Evolutionary conservation across 2,113 vertebrate species (phyloP).

Genomic region (Alligator sinensis): DNA sequence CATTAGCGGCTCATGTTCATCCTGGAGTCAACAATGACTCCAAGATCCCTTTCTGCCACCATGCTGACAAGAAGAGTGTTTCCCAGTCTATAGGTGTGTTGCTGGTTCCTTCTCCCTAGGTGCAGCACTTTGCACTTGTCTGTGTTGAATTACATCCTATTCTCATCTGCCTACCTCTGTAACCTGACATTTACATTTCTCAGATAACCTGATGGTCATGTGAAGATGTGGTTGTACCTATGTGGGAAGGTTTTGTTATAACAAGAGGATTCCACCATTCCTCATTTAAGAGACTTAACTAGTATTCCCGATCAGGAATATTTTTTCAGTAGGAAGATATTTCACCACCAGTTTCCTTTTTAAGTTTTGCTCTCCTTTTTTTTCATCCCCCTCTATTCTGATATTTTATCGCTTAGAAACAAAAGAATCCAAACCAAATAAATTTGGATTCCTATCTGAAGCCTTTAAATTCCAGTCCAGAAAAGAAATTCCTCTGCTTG

Average conservation of each 20-base stretch:
- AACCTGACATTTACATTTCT: no score
- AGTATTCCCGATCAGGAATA: not conserved
- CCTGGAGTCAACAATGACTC: no score
- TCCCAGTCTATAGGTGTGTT: no score
- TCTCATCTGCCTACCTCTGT: no score
- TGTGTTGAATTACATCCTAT: no score
- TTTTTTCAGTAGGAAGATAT: not conserved
- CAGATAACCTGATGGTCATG: no score
- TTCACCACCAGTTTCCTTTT: not conserved
- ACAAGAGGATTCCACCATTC: not conserved
- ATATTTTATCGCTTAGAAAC: not conserved
- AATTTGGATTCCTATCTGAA: not conserved
- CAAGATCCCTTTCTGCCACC: no score
- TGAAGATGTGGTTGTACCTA: not conserved
- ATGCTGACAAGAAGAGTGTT: no score
- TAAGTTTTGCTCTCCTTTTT: not conserved
- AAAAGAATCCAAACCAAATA: not conserved
- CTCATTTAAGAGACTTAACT: not conserved
- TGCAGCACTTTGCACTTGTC: no score
- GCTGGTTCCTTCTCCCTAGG: no score
- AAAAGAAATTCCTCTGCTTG: not conserved
- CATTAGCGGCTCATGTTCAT: no score
- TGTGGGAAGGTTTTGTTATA: not conserved
- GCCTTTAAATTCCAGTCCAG: not conserved
- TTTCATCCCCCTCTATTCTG: not conserved